These are phyloP conservation scores for Hystrix cristata DNA, from an alignment of 2,113 vertebrate species.

Conservation along the genomic window DNA sequence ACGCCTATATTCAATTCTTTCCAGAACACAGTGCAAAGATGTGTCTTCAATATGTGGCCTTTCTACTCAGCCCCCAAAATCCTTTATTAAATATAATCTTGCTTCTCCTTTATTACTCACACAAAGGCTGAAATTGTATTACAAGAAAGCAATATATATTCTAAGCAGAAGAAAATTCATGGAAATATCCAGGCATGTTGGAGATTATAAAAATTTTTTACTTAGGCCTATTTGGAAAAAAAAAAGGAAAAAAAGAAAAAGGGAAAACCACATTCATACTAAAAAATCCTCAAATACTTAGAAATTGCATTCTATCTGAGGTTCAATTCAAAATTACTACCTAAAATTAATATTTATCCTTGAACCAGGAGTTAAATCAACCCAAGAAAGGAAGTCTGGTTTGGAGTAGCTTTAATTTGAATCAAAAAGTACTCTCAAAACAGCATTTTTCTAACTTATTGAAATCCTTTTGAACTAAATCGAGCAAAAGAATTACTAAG, in stretches of 20 bases:
- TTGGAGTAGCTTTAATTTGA: slow-evolving; percentile 62
- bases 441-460: slow-evolving; percentile 18
- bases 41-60: slow-evolving; percentile 53
- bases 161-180: slow-evolving; percentile 68
- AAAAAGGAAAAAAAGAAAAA: not conserved
- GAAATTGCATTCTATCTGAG: slow-evolving; percentile 72
- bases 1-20: slow-evolving; percentile 55
- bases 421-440: slow-evolving; percentile 63
- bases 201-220: slow-evolving; percentile 64
- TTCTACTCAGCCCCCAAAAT: slow-evolving; percentile 26
- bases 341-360: slow-evolving; percentile 72
- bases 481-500: slow-evolving; percentile 26
- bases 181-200: slow-evolving; percentile 57
- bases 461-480: slow-evolving; percentile 44
- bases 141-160: slow-evolving; percentile 73
- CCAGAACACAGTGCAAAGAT: slow-evolving; percentile 13
- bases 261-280: slow-evolving; percentile 21
- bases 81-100: slow-evolving; percentile 74
- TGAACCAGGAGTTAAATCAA: slow-evolving; percentile 39
- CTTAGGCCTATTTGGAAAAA: slow-evolving; percentile 21
- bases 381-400: slow-evolving; percentile 5
- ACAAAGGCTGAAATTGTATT: slow-evolving; percentile 73
- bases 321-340: slow-evolving; percentile 61
- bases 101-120: slow-evolving; percentile 62
- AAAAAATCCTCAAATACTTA: slow-evolving; percentile 56